Evolutionary conservation across 2,113 vertebrate species (phyloP), one percentile per base, ranked within the genome.

Genomic region (Gavia stellata): DNA sequence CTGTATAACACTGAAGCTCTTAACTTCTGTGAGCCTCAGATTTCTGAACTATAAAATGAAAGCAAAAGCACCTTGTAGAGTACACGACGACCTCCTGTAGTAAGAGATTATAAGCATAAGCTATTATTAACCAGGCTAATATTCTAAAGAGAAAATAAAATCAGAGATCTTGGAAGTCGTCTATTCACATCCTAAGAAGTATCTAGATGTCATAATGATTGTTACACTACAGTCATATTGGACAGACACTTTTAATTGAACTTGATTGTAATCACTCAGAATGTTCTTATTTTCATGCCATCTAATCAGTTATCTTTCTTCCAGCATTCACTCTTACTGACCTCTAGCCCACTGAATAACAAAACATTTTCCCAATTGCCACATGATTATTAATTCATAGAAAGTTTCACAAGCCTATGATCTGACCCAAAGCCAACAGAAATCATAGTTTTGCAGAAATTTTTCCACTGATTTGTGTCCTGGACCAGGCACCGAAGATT

Each of bases 71-170:
- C 28, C 49, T 82, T 65, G 58, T 16, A 81, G 91, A 94, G 75
- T 36, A 81, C 63, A 53, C 1, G 1, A 62, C 0, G 3, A 77
- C 58, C 31, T 88, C 66, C 47, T 49, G 40, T 42, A 81, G 33
- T 14, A 81, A 85, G 50, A 61, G 28, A 77, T 83, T 83, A 42
- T 10, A 63, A 82, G 73, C 24, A 45, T 9, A 70, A 77, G 6
- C 62, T 70, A 53, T 62, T 66, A 83, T 66, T 78, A 84, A 42
- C 40, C 33, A 62, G 50, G 28, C 12, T 66, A 88, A 81, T 42
- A 78, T 62, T 86, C 80, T n/a, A 92, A 92, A 77, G 10, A 86
- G 45, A 65, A 92, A 92, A 92, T 83, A 83, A 94, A 86, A 86
- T 66, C 42, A 47, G 66, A 82, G 12, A 20, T 68, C 61, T 82